Evolutionary conservation across 1,140 invertebrate species (phyloP).

Genomic region (Neuroterus valhalla): DNA sequence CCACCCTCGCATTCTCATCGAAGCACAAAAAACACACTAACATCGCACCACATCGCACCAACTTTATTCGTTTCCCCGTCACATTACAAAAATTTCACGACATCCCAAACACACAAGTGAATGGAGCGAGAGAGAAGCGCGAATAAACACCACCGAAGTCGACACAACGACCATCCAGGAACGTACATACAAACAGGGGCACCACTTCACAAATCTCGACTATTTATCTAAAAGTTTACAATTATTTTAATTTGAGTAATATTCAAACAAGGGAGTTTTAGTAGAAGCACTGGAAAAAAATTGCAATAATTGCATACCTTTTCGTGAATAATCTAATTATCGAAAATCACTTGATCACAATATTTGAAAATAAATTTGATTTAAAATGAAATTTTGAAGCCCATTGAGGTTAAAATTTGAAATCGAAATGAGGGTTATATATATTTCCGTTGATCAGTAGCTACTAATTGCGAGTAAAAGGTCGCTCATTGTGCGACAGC

Average conservation of each 20-base stretch:
- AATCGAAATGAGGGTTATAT: not conserved
- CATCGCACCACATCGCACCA: constrained; percentile 38
- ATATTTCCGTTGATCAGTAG: not conserved
- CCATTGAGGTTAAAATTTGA: not conserved
- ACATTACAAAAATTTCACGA: constrained; percentile 43
- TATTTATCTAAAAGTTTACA: too few species aligned
- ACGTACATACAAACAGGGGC: constrained; percentile 16
- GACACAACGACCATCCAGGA: constrained; percentile 56
- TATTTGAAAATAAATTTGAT: not conserved
- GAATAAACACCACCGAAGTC: constrained; percentile 75
- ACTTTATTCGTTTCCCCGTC: constrained; percentile 42
- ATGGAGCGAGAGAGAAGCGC: constrained; percentile 55
- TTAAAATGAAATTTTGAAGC: too few species aligned
- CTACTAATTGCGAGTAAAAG: constrained; percentile 9
- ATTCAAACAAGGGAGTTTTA: not conserved
- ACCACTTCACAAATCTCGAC: not conserved
- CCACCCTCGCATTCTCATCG: constrained; percentile 47
- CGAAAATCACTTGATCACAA: not conserved
- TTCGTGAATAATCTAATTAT: constrained; percentile 1
- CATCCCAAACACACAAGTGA: constrained; percentile 31
- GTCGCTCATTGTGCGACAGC: constrained; percentile 12
- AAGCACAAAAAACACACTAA: constrained; percentile 40
- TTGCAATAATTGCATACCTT: not conserved
- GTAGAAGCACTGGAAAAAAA: not conserved
- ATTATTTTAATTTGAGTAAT: not conserved